These are phyloP conservation scores for Stenolophus ochropezus DNA, from an alignment of 2,888 invertebrate species.

Conservation along the genomic window DNA sequence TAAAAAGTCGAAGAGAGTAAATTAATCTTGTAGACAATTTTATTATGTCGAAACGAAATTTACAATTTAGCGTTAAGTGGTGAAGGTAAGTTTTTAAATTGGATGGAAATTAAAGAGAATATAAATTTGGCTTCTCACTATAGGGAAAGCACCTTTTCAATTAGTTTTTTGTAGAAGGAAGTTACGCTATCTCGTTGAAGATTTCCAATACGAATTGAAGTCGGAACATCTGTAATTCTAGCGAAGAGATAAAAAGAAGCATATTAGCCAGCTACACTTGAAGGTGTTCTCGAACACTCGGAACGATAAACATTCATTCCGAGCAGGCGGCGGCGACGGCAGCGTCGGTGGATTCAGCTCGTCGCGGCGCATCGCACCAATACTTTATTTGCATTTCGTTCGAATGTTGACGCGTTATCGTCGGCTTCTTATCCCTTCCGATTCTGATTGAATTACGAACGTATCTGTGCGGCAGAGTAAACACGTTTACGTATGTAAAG, in stretches of 20 bases:
- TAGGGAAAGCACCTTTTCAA: constrained; percentile 2
- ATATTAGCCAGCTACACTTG: constrained; percentile 37
- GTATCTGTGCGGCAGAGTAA: constrained; percentile 48
- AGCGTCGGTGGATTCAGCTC: constrained; percentile 18
- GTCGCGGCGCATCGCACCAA: constrained; percentile 19
- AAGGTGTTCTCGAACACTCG: constrained; percentile 36
- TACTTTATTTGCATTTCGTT: constrained; percentile 59
- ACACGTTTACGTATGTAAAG: constrained; percentile 38
- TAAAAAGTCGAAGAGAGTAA: not conserved
- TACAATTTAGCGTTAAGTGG: not conserved
- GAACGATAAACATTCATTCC: constrained; percentile 50
- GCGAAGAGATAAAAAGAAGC: constrained; percentile 26
- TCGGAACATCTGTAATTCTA: constrained; percentile 26
- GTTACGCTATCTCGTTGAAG: not conserved
- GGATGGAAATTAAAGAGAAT: not conserved
- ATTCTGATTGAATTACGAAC: constrained; percentile 54
- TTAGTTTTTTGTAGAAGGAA: constrained; percentile 5
- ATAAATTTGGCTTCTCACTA: not conserved
- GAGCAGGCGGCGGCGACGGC: not conserved
- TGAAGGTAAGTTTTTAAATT: not conserved
- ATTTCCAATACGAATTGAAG: constrained; percentile 13
- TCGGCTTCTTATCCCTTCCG: constrained; percentile 53
- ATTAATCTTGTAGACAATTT: not conserved
- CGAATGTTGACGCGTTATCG: constrained; percentile 56
- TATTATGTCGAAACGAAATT: not conserved